Conservation (phyloP, 2,888 invertebrate genomes). For the Thymelicus acteon region DNA sequence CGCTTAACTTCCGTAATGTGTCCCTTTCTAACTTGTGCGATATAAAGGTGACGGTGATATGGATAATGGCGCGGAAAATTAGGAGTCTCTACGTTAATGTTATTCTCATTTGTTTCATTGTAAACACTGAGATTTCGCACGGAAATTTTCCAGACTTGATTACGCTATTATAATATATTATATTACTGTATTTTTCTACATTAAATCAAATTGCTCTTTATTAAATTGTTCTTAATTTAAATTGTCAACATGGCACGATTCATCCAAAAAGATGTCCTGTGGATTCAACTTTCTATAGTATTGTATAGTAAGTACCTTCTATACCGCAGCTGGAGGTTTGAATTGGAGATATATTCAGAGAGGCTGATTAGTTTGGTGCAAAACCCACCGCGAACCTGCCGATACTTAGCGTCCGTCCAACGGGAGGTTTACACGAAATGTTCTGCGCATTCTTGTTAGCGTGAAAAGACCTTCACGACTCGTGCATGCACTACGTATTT, state of each 20-base stretch:
- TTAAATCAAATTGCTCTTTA: no score
- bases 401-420: not conserved
- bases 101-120: constrained; percentile 20
- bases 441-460: not conserved
- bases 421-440: not conserved
- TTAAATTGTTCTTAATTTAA: no score
- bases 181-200: no score
- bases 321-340: not conserved
- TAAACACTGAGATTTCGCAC: constrained; percentile 29
- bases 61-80: not conserved
- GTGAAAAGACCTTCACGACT: not conserved
- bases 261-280: no score
- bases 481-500: not conserved
- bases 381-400: not conserved
- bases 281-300: no score
- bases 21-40: not conserved
- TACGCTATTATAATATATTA: no score
- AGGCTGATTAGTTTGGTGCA: constrained; percentile 1
- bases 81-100: not conserved
- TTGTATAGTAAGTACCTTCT: no score
- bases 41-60: not conserved
- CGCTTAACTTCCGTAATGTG: not conserved
- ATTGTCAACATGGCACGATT: no score
- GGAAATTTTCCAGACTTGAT: constrained; percentile 21
- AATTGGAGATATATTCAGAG: not conserved